Base-by-base conservation (phyloP, 92 coral and sea anemone species). In the Pocillopora meandrina region DNA sequence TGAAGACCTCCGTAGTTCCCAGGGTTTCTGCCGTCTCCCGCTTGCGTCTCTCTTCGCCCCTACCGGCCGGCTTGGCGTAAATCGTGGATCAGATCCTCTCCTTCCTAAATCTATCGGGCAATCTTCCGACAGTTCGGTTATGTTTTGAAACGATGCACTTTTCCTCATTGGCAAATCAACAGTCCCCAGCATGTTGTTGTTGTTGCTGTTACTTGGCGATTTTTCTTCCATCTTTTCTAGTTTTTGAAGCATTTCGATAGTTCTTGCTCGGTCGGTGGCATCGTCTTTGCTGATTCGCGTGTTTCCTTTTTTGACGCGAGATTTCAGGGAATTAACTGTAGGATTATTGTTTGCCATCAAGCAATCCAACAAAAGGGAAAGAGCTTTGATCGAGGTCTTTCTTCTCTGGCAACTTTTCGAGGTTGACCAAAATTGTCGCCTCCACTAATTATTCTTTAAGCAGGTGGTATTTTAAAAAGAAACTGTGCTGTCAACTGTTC, bases 1-100 rank as follows among this genome's bases (percentile, higher is more conserved):
- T n/a, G 88, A 84, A 18, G 88, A 84, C 68, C 88, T 76, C 17
- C 77, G 47, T n/a, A 84, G 77, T 56, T 84, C 83, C 88, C 88
- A 84, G 34, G 88, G 88, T 15, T 76, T 76, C 79, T 76, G 75
- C 23, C 60, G 83, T 76, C 66, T 84, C 36, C 83, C 77, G 1
- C 80, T 72, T 52, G 86, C 16, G 10, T 75, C 72, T 35, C 76
- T 34, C 73, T 20, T 56, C 15, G 9, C 7, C 11, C 19, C 69
- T 14, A 34, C 78, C 58, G 88, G 77, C 7, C 70, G 19, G 23
- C 23, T 35, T 5, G 88, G 88, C 74, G 10, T 18, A 10, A 83
- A 84, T 13, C 83, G 88, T 1, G 88, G 83, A 15, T 76, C 82
- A 13, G 88, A 84, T 6, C 88, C 88, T 36, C 88, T 84, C 42